These are phyloP conservation scores for Sebastes schlegelii DNA, from an alignment of 2,113 vertebrate genomes.

Conservation along the genomic window DNA sequence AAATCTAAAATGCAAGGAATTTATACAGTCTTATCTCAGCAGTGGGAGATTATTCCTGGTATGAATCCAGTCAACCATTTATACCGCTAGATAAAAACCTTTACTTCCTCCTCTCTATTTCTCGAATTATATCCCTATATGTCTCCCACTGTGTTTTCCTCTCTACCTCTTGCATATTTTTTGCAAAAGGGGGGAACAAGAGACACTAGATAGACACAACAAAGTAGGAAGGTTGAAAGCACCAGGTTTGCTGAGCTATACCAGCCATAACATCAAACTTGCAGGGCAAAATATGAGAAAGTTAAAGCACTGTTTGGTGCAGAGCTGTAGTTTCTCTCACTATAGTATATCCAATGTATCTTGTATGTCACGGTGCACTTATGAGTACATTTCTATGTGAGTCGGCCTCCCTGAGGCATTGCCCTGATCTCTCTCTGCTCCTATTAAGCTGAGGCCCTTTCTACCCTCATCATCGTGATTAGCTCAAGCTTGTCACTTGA, in stretches of 20 bases:
- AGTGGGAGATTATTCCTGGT: slow-evolving; percentile 38
- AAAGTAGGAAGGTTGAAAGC: neutral
- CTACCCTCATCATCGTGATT: slow-evolving; percentile 66
- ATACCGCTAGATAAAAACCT: slow-evolving; percentile 38
- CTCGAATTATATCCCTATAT: neutral
- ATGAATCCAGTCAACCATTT: slow-evolving; percentile 35
- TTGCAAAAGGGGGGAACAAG: neutral
- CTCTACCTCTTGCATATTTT: neutral
- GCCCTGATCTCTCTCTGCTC: slow-evolving; percentile 56
- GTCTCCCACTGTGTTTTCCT: neutral
- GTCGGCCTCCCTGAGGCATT: slow-evolving; percentile 38
- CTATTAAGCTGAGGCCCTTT: slow-evolving; percentile 52
- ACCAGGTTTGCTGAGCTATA: neutral
- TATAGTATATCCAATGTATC: slow-evolving; percentile 4
- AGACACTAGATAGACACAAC: neutral
- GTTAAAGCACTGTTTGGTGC: neutral
- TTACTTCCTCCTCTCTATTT: slow-evolving; percentile 16
- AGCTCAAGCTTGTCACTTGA: slow-evolving; percentile 66
- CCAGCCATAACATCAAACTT: neutral
- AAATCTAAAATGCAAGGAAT: slow-evolving; percentile 45
- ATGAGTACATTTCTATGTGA: slow-evolving; percentile 37
- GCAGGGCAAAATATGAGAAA: neutral
- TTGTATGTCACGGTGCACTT: slow-evolving; percentile 15
- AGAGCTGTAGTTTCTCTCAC: slow-evolving; percentile 10
- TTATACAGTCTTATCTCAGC: slow-evolving; percentile 36